Percentiles rank a stretch among this genome's conserved stretches.
phyloP scores from a whole-genome alignment of 1,140 invertebrate genomes.

The Papilio aristodemus region DNA sequence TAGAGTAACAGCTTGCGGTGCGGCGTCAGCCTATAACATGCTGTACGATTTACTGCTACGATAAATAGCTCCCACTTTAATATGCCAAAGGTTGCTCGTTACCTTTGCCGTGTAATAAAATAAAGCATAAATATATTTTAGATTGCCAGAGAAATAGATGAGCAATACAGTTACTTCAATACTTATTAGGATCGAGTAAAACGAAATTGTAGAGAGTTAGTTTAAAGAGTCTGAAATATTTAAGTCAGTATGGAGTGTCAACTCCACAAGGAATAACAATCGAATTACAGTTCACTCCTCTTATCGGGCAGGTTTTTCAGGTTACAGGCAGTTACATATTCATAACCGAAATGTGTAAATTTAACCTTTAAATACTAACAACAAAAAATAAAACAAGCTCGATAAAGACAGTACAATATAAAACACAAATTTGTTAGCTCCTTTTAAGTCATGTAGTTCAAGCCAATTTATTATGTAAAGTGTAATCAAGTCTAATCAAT shows the following conservation, averaged over 20 bases:
- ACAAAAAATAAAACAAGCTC: too few species aligned
- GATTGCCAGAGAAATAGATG: neutral
- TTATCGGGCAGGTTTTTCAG: too few species aligned
- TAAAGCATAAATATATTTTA: neutral
- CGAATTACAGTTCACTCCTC: too few species aligned
- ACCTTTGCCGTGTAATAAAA: neutral
- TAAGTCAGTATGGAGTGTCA: too few species aligned
- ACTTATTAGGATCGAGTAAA: too few species aligned
- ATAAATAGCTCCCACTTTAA: slow-evolving; percentile 15
- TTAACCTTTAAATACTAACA: too few species aligned
- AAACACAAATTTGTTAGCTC: neutral
- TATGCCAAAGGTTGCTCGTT: slow-evolving; percentile 1
- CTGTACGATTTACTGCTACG: slow-evolving; percentile 11
- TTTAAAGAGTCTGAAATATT: too few species aligned
- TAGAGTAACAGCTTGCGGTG: slow-evolving; percentile 14
- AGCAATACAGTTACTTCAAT: neutral
- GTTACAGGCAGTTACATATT: too few species aligned
- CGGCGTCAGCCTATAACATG: neutral
- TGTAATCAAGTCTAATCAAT: neutral
- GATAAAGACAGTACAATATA: too few species aligned
- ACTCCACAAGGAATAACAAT: too few species aligned
- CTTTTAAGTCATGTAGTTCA: neutral
- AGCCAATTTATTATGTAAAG: slow-evolving; percentile 11
- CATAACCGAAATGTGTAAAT: too few species aligned
- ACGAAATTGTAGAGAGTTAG: too few species aligned